Evolutionary conservation across 2,888 invertebrate genomes (phyloP).

Genomic region (Rosalia funebris): DNA sequence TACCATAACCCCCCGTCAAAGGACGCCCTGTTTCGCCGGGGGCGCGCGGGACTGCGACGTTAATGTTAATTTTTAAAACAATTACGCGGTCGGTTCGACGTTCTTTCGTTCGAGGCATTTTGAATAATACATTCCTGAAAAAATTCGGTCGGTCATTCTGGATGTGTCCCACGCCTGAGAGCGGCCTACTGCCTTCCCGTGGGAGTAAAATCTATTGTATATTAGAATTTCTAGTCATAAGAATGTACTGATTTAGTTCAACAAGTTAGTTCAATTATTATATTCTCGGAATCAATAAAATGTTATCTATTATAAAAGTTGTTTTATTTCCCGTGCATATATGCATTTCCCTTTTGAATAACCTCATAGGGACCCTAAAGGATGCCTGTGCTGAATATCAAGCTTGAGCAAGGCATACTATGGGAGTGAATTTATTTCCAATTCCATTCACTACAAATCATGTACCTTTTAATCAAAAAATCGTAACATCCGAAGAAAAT

Average conservation of each 20-base stretch:
- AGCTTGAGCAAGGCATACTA: too few species aligned
- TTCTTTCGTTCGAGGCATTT: conserved; percentile 29
- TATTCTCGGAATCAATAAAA: conserved; percentile 56
- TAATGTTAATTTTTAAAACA: too few species aligned
- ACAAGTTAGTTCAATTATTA: conserved; percentile 55
- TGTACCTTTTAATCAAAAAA: too few species aligned
- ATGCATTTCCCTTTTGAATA: not conserved
- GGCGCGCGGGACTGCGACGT: conserved; percentile 16
- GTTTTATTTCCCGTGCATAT: not conserved
- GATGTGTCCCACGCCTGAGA: conserved; percentile 28
- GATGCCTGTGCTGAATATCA: too few species aligned
- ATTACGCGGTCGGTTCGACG: too few species aligned
- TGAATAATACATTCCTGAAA: conserved; percentile 45
- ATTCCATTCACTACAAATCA: too few species aligned
- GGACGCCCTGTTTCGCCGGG: conserved; percentile 18
- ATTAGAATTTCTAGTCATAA: conserved; percentile 63
- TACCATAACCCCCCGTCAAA: too few species aligned
- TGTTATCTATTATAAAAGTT: conserved; percentile 52
- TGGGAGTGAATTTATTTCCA: too few species aligned
- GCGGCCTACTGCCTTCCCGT: conserved; percentile 25
- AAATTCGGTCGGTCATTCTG: conserved; percentile 39
- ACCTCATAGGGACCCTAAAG: too few species aligned
- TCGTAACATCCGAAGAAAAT: too few species aligned
- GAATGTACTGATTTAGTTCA: conserved; percentile 61
- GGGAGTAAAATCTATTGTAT: conserved; percentile 47